These are phyloP conservation scores for Herminia tarsipennalis DNA, from an alignment of 2,888 invertebrate species.

Conservation along the genomic window DNA sequence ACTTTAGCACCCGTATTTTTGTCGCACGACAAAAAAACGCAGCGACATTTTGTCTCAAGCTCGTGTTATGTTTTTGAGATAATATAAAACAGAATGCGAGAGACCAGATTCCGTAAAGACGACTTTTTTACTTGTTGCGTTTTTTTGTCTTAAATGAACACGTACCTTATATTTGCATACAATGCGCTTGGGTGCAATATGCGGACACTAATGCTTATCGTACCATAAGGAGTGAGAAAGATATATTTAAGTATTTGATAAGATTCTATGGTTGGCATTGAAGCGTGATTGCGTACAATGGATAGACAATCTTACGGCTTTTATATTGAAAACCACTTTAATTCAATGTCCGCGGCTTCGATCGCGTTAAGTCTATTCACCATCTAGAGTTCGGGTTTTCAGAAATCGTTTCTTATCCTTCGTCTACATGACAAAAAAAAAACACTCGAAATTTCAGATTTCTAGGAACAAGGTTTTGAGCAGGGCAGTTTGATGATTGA, in stretches of 20 bases:
- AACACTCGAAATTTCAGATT: too few species aligned
- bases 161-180: constrained; percentile 79
- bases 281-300: background rate
- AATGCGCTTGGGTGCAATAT: constrained; percentile 79
- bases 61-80: constrained; percentile 63
- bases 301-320: background rate
- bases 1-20: constrained; percentile 51
- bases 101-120: constrained; percentile 54
- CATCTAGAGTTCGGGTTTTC: too few species aligned
- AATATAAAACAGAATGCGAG: constrained; percentile 69
- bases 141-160: constrained; percentile 75
- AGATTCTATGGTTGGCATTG: background rate
- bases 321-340: too few species aligned
- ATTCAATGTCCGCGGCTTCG: too few species aligned
- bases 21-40: constrained; percentile 46
- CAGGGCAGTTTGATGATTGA: too few species aligned
- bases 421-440: too few species aligned
- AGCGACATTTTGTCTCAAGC: constrained; percentile 55
- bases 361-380: too few species aligned
- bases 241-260: constrained; percentile 42
- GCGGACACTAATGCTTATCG: constrained; percentile 63
- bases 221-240: constrained; percentile 40
- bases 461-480: too few species aligned
- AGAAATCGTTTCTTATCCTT: too few species aligned
- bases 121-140: constrained; percentile 42